phyloP scores from a whole-genome alignment of 2,888 invertebrate genomes.

The Lymantria dispar region DNA sequence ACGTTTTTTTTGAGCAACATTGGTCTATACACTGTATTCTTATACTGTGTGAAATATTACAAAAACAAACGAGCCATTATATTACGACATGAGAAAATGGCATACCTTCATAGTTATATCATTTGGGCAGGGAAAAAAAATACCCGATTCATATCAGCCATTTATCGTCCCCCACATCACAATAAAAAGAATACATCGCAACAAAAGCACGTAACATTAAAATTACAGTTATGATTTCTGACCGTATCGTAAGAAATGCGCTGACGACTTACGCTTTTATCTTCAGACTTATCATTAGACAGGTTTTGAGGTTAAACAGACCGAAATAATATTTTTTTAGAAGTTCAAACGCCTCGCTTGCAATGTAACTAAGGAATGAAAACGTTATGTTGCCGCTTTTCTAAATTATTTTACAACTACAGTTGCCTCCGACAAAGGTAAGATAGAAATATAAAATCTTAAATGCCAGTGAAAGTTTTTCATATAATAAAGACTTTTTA shows the following conservation, averaged over 20 bases:
- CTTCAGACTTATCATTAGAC: constrained; percentile 5
- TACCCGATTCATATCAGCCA: not conserved
- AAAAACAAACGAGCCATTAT: too few relatives aligned
- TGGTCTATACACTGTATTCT: too few relatives aligned
- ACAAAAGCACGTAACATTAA: not conserved
- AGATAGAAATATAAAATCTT: too few relatives aligned
- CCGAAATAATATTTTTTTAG: constrained; percentile 1
- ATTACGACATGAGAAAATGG: not conserved
- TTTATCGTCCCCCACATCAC: not conserved
- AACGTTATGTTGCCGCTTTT: too few relatives aligned
- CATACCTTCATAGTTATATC: not conserved
- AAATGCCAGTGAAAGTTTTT: too few relatives aligned
- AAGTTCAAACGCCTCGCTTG: not conserved
- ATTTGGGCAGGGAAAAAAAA: not conserved
- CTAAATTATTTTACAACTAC: too few relatives aligned
- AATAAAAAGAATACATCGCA: not conserved
- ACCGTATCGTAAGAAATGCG: constrained; percentile 6
- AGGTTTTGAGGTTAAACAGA: not conserved
- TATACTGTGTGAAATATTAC: too few relatives aligned
- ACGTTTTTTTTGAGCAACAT: too few relatives aligned
- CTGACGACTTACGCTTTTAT: constrained; percentile 31
- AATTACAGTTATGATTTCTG: constrained; percentile 5
- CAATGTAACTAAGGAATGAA: too few relatives aligned
- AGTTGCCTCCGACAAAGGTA: too few relatives aligned
- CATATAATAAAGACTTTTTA: too few relatives aligned